These are phyloP conservation scores for Hymenopus coronatus DNA, from an alignment of 2,888 invertebrate genomes.

Conservation along the genomic window DNA sequence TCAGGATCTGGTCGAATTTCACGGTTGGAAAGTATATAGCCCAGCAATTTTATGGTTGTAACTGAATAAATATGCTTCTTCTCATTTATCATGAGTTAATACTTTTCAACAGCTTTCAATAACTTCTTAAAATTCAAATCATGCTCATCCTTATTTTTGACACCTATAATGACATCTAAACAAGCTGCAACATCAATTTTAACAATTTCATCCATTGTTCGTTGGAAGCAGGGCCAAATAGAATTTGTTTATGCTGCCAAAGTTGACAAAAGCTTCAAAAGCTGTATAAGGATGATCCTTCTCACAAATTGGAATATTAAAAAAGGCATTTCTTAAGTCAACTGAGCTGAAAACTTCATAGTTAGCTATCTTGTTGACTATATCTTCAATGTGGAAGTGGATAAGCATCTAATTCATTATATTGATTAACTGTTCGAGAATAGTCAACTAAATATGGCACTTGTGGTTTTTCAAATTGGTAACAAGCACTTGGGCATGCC, in stretches of 20 bases:
- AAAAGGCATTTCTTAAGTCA: no score
- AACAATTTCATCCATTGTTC: background rate
- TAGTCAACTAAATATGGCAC: slow-evolving; percentile 37
- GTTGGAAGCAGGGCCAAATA: slow-evolving; percentile 26
- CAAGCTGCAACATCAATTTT: slow-evolving; percentile 20
- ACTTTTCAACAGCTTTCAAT: background rate
- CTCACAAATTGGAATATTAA: no score
- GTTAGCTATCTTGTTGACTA: slow-evolving; percentile 23
- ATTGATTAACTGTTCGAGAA: slow-evolving; percentile 37
- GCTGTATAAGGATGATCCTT: background rate
- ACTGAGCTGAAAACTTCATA: no score
- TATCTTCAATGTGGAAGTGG: slow-evolving; percentile 31
- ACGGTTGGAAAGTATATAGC: background rate
- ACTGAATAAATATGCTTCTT: background rate
- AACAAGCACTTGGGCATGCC: slow-evolving; percentile 33
- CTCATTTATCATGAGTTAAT: background rate
- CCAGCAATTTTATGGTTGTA: background rate
- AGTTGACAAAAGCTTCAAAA: slow-evolving; percentile 31
- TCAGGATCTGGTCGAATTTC: background rate
- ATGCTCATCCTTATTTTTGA: slow-evolving; percentile 28
- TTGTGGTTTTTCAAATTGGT: no score
- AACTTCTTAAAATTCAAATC: slow-evolving; percentile 21
- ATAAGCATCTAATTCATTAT: slow-evolving; percentile 34
- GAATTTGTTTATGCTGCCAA: slow-evolving; percentile 30
- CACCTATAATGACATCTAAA: slow-evolving; percentile 32